These are phyloP conservation scores for Bombylius major DNA, from an alignment of 2,888 invertebrate genomes.

Conservation along the genomic window DNA sequence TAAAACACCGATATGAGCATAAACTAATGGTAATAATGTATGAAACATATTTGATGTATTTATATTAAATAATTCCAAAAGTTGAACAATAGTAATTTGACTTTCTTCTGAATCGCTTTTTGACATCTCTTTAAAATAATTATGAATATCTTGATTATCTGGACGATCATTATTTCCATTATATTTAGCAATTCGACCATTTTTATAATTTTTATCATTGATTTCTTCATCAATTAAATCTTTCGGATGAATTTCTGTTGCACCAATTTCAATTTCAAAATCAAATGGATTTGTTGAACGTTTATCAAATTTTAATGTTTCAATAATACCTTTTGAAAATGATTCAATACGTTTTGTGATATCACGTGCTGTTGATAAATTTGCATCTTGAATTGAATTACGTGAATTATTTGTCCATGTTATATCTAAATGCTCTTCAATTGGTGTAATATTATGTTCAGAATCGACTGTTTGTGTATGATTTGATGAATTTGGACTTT, in stretches of 20 bases:
- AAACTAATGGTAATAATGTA: constrained; percentile 69
- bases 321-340: constrained; percentile 37
- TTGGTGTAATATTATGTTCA: constrained; percentile 37
- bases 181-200: constrained; percentile 28
- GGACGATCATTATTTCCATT: constrained; percentile 35
- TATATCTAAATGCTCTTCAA: constrained; percentile 37
- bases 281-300: constrained; percentile 37
- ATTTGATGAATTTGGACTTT: constrained; percentile 38
- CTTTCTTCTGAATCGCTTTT: constrained; percentile 32
- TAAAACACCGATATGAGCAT: constrained; percentile 74
- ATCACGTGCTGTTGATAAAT: constrained; percentile 32
- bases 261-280: constrained; percentile 35
- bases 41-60: constrained; percentile 43
- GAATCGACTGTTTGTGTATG: constrained; percentile 38
- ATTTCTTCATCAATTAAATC: constrained; percentile 31
- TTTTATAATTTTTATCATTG: constrained; percentile 30
- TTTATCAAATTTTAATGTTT: constrained; percentile 36
- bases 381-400: constrained; percentile 29
- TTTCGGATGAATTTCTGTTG: constrained; percentile 33
- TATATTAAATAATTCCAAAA: constrained; percentile 34
- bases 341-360: constrained; percentile 36
- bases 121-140: constrained; percentile 20
- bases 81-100: constrained; percentile 26
- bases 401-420: constrained; percentile 36
- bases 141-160: constrained; percentile 19